A percentile compares a stretch with the other conserved stretches of the same genome.
Conservation (phyloP, 2,888 invertebrate genomes). For the Cremastinae sp. region DNA sequence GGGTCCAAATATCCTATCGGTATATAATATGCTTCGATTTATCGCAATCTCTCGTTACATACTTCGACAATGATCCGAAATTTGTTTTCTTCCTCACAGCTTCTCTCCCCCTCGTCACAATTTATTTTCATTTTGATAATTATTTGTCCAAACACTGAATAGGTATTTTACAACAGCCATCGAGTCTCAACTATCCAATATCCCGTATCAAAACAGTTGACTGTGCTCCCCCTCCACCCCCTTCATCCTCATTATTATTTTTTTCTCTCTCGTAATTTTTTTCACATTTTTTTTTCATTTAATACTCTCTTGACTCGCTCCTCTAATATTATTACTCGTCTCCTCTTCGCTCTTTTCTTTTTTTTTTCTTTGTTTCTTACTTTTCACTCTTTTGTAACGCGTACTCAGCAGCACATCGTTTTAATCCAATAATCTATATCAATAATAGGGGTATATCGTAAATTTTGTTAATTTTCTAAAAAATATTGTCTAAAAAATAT, state of each 20-base stretch:
- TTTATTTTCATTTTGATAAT: conserved; percentile 69
- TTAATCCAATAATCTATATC: conserved; percentile 77
- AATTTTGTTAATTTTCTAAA: conserved; percentile 80
- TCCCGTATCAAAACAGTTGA: conserved; percentile 74
- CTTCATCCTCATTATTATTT: conserved; percentile 57
- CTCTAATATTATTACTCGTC: conserved; percentile 30
- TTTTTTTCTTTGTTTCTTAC: conserved; percentile 37
- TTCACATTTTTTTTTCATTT: conserved; percentile 56
- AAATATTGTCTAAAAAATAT: conserved; percentile 80
- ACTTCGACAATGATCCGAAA: conserved; percentile 73
- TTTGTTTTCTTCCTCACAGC: conserved; percentile 34
- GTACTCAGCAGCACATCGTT: conserved; percentile 66
- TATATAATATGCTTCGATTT: conserved; percentile 71
- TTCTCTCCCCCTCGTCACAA: conserved; percentile 5
- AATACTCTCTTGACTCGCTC: conserved; percentile 41
- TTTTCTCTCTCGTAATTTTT: conserved; percentile 61
- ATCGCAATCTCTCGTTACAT: conserved; percentile 64
- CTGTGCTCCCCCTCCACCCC: conserved; percentile 70
- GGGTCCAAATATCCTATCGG: conserved; percentile 74
- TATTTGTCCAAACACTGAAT: conserved; percentile 79
- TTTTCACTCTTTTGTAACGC: conserved; percentile 59
- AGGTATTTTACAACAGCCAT: conserved; percentile 79
- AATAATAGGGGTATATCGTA: conserved; percentile 79
- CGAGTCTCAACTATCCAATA: conserved; percentile 76
- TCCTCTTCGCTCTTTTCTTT: conserved; percentile 27